Conservation (phyloP, 2,888 invertebrate genomes). For the Cheilosia variabilis region DNA sequence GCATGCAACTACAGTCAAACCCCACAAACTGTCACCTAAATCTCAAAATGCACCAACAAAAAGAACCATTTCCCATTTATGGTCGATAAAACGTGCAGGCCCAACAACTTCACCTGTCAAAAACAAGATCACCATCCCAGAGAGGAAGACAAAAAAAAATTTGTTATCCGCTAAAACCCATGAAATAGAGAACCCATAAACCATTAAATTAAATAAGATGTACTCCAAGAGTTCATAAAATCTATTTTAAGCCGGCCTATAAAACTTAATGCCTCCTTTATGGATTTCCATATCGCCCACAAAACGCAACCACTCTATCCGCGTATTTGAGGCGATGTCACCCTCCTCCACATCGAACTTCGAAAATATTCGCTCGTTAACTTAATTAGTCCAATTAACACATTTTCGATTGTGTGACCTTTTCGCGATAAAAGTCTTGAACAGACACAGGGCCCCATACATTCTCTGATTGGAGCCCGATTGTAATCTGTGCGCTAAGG, state of each 20-base stretch:
- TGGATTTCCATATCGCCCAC: constrained; percentile 38
- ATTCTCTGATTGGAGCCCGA: constrained; percentile 37
- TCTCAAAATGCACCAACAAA: constrained; percentile 18
- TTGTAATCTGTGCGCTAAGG: constrained; percentile 64
- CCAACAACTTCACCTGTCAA: constrained; percentile 32
- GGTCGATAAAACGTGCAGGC: constrained; percentile 15
- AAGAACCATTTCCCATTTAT: background rate
- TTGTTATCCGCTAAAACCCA: constrained; percentile 53
- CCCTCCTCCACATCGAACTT: constrained; percentile 14
- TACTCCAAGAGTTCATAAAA: constrained; percentile 47
- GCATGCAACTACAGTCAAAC: too few relatives aligned
- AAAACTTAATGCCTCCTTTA: constrained; percentile 50
- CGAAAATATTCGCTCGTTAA: constrained; percentile 64
- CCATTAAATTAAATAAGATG: constrained; percentile 14
- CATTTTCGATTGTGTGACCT: constrained; percentile 69
- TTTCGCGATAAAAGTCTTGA: constrained; percentile 18
- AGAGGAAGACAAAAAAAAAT: background rate
- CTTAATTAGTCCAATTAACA: constrained; percentile 73
- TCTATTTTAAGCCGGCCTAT: constrained; percentile 56
- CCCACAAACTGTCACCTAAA: constrained; percentile 17
- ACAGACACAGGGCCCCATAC: background rate
- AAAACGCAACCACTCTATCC: constrained; percentile 6
- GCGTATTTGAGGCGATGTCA: constrained; percentile 1
- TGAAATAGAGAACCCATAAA: constrained; percentile 44
- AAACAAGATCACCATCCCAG: background rate